Percentiles rank a stretch among this genome's conserved stretches.
Evolutionary conservation across 2,797 vertebrate genomes (phyloP).

Genomic region (Propithecus deckenii): DNA sequence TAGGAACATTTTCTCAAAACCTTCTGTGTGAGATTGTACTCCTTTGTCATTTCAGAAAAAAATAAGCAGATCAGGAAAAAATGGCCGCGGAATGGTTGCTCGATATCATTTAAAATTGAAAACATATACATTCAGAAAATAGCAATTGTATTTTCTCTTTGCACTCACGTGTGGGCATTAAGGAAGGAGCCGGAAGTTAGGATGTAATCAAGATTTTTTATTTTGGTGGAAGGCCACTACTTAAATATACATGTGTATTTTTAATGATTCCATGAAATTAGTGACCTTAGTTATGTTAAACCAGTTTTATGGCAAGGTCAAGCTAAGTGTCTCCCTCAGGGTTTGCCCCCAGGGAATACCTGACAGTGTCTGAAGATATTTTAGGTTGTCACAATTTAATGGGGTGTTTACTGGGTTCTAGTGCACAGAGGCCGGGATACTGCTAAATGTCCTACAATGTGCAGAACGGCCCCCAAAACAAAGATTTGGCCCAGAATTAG

Average conservation of each 20-base stretch:
- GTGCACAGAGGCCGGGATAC: neutral
- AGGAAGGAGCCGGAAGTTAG: neutral
- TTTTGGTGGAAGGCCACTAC: neutral
- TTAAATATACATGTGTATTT: neutral
- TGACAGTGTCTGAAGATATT: neutral
- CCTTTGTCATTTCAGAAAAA: neutral
- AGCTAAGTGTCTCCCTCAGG: neutral
- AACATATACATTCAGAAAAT: neutral
- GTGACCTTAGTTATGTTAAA: neutral
- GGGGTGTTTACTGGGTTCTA: neutral
- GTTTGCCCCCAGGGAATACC: neutral
- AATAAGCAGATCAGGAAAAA: neutral
- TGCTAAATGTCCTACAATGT: neutral
- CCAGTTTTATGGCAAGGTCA: neutral
- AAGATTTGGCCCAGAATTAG: neutral
- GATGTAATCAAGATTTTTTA: neutral
- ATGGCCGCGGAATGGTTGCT: neutral
- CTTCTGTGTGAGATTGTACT: neutral
- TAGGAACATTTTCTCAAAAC: neutral
- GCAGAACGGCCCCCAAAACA: neutral
- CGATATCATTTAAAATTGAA: neutral
- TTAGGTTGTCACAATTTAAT: neutral
- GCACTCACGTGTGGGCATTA: neutral
- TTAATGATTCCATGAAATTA: neutral
- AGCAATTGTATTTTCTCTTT: neutral